Base-by-base conservation (phyloP, 2,888 invertebrate species). In the Scaptomyza polygonia region DNA sequence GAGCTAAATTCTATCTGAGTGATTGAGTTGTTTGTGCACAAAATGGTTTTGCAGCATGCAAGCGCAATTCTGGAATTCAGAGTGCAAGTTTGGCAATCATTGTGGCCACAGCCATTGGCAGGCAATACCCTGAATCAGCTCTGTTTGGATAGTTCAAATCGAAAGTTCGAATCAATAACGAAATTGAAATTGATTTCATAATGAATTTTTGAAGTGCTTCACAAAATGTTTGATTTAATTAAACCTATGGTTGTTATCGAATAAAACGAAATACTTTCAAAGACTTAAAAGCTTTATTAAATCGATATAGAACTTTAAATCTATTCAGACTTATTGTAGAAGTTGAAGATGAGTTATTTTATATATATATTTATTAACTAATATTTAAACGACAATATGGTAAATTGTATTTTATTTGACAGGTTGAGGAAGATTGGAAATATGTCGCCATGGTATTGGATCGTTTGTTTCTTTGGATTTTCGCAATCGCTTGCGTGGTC, bases 401-500 rank as follows among this genome's bases (percentile, higher is more conserved):
- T 9, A 6, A 49, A 7, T 21, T 34, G 0, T 14, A 9, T 16
- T 56, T n/a, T 59, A 21, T 25, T 29, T 5, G 9, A n/a, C 92
- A 97, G 97, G 97, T 97, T 89, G 97, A 96, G 92, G 98, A 98
- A 93, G 99, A 99, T 93, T 99, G 99, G 99, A 98, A 98, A 92
- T 99, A 98, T 93, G 98, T 99, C 65, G 95, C 95, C 59, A 91
- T 98, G 97, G 98, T 99, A 75, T 93, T 99, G 91, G 99, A 99
- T 93, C 95, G 99, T 88, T 94, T 99, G 89, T 99, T 99, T 93
- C 94, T 99, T 85, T 98, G 97, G 95, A 95, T 97, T 89, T 99
- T 99, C 93, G 96, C 98, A 90, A 94, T 97, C 91, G 97, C 97
- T 79, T 98, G 98, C 92, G 94, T 98, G 74, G 92, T 97, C 68